Percentiles rank a stretch among this genome's conserved stretches.
Evolutionary conservation across 2,797 vertebrate species (phyloP).

Genomic region (Austrolebias charrua): DNA sequence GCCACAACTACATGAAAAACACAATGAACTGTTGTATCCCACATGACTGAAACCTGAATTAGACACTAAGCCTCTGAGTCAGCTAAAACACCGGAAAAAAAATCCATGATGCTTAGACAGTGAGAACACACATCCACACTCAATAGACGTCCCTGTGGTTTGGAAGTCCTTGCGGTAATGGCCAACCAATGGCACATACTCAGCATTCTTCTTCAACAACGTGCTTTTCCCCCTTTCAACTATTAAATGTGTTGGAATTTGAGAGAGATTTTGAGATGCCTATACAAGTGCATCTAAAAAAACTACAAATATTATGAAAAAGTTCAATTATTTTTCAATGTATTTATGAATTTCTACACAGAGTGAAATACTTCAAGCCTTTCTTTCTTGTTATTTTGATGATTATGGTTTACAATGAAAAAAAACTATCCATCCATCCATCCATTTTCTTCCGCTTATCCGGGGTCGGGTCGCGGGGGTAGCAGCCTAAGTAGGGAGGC

Average conservation of each 20-base stretch:
- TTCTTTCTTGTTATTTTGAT: too few relatives aligned
- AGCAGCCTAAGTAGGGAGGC: too few relatives aligned
- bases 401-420: too few relatives aligned
- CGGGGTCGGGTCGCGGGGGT: too few relatives aligned
- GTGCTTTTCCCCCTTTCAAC: constrained; percentile 55
- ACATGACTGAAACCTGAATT: constrained; percentile 56
- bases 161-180: constrained; percentile 58
- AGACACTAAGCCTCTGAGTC: constrained; percentile 67
- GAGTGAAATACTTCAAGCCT: too few relatives aligned
- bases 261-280: constrained; percentile 41
- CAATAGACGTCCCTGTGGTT: constrained; percentile 53
- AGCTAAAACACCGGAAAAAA: constrained; percentile 20
- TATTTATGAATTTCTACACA: too few relatives aligned
- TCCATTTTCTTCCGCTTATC: too few relatives aligned
- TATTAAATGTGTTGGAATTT: constrained; percentile 38
- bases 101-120: constrained; percentile 51
- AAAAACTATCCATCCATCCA: too few relatives aligned
- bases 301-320: too few relatives aligned
- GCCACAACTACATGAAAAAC: constrained; percentile 18
- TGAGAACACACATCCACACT: constrained; percentile 24
- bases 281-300: constrained; percentile 19
- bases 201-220: constrained; percentile 65
- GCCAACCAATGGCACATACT: constrained; percentile 55
- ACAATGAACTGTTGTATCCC: constrained; percentile 35
- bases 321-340: too few relatives aligned